Evolutionary conservation across 2,888 invertebrate genomes (phyloP).

Genomic region (Lepidocyrtoides sp.): DNA sequence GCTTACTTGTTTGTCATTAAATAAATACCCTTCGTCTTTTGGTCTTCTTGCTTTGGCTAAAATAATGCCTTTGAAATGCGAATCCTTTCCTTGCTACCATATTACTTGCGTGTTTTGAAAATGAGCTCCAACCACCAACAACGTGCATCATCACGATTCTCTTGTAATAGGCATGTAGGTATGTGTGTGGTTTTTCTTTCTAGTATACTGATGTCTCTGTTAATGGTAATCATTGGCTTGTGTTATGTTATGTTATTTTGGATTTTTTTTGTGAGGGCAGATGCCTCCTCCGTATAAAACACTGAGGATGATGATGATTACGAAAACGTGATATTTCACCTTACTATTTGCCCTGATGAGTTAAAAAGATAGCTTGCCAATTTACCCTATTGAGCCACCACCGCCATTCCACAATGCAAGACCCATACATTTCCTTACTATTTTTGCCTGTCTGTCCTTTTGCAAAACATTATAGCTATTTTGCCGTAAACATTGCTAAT

Average conservation of each 20-base stretch:
- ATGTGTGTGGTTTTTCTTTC: slow-evolving; percentile 25
- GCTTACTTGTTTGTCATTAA: slow-evolving; percentile 65
- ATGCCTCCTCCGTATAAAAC: not conserved
- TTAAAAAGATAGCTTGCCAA: slow-evolving; percentile 23
- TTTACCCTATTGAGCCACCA: not conserved
- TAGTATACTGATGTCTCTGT: not conserved
- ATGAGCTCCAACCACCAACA: slow-evolving; percentile 15
- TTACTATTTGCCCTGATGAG: slow-evolving; percentile 23
- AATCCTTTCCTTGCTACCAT: not conserved
- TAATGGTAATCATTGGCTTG: slow-evolving; percentile 29
- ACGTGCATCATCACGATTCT: not conserved
- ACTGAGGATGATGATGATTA: slow-evolving; percentile 11
- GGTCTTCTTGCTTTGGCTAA: slow-evolving; percentile 1
- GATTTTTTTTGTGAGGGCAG: not conserved
- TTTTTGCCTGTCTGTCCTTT: not conserved
- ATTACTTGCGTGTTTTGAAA: slow-evolving; percentile 24
- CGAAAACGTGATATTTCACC: slow-evolving; percentile 41
- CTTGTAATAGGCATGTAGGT: not conserved
- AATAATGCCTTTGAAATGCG: slow-evolving; percentile 50
- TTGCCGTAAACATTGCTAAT: slow-evolving; percentile 41
- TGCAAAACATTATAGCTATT: not conserved
- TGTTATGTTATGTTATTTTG: not conserved
- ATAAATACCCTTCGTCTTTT: slow-evolving; percentile 36
- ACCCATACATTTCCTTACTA: not conserved
- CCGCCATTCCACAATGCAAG: not conserved